Evolutionary conservation across 92 coral and sea anemone species (phyloP).

Genomic region (Isaurus tuberculatus): DNA sequence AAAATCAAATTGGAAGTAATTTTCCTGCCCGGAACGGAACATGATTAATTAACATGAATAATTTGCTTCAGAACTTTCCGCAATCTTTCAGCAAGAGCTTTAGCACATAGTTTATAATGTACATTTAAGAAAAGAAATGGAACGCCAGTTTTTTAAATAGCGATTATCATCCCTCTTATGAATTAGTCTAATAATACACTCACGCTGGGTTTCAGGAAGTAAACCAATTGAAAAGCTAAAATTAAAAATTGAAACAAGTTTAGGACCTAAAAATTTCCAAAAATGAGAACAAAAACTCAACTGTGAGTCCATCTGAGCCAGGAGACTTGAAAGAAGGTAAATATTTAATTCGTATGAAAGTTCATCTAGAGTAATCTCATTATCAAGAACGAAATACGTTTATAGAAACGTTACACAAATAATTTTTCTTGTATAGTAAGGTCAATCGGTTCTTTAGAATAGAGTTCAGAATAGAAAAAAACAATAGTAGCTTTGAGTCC

Average conservation of each 20-base stretch:
- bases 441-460: no score
- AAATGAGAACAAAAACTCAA: neutral
- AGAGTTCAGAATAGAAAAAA: no score
- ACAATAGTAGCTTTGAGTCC: no score
- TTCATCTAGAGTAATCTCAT: no score
- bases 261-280: neutral
- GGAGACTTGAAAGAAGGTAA: no score
- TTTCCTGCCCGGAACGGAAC: neutral
- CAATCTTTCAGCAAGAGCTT: neutral
- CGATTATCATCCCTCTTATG: neutral
- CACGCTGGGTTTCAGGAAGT: neutral
- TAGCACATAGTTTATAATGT: neutral
- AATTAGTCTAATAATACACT: neutral
- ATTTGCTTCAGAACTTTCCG: neutral
- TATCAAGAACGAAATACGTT: no score
- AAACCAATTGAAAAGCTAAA: neutral
- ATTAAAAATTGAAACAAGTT: neutral
- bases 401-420: no score
- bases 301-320: conserved; percentile 1
- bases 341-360: no score
- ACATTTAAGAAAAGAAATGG: neutral
- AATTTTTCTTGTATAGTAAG: no score
- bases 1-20: neutral
- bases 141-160: neutral
- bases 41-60: neutral